A percentile compares a stretch with the other conserved stretches of the same genome.
phyloP scores from a whole-genome alignment of 2,113 vertebrate species.

The Phylloscopus trochiloides region DNA sequence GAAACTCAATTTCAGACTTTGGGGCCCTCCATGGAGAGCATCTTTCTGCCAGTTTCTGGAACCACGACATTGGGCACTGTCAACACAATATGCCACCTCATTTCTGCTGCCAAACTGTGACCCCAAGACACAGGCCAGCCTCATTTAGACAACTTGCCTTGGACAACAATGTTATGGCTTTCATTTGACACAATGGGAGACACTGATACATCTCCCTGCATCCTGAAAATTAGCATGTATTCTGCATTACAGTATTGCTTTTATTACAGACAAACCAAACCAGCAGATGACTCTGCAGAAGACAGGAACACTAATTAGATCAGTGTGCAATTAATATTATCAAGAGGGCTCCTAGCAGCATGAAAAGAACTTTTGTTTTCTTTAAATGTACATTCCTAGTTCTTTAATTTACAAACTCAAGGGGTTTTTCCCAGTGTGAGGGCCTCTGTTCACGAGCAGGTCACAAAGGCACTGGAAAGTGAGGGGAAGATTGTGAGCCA shows the following conservation, averaged over 20 bases:
- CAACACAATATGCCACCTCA: conserved; percentile 24
- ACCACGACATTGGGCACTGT: neutral
- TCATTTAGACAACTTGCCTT: neutral
- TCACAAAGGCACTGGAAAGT: neutral
- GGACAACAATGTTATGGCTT: accelerated
- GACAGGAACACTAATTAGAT: conserved; percentile 1
- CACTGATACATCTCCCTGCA: neutral
- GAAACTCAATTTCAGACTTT: neutral
- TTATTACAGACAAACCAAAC: neutral
- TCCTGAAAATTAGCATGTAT: neutral
- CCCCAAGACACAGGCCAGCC: neutral
- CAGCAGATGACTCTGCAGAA: neutral
- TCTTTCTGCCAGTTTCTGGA: conserved; percentile 3
- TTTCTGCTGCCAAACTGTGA: conserved; percentile 5
- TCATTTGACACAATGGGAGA: neutral
- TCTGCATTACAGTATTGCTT: neutral
- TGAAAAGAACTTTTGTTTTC: no score
- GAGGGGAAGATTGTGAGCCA: neutral
- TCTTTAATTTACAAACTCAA: neutral
- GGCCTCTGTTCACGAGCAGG: neutral
- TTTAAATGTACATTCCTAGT: neutral
- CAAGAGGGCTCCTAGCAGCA: neutral
- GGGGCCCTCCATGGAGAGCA: neutral
- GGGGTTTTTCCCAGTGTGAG: neutral
- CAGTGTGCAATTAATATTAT: neutral